These are phyloP conservation scores for Thumatha senex DNA, from an alignment of 2,888 invertebrate species.

Conservation along the genomic window DNA sequence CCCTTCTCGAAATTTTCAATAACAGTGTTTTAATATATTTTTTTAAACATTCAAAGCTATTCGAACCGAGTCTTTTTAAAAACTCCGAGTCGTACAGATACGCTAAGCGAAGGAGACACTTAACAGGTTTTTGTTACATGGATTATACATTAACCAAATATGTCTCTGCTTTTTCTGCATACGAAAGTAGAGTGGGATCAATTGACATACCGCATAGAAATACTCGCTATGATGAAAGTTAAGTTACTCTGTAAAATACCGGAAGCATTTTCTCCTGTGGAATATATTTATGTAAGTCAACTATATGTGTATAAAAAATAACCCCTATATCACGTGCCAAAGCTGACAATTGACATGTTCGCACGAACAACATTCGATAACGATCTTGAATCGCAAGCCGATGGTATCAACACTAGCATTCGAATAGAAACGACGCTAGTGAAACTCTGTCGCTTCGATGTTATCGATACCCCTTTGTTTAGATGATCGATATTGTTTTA, in stretches of 20 bases:
- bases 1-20: no score
- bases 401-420: slow-evolving; percentile 42
- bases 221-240: no score
- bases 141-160: no score
- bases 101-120: no score
- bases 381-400: slow-evolving; percentile 49
- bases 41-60: no score
- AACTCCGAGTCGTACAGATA: no score
- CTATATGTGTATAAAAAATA: slow-evolving; percentile 6
- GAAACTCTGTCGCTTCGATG: slow-evolving; percentile 38
- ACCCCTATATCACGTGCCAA: slow-evolving; percentile 24
- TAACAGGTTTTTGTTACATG: no score
- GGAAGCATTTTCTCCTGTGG: background rate
- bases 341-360: slow-evolving; percentile 43
- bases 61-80: no score
- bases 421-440: slow-evolving; percentile 40
- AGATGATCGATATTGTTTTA: slow-evolving; percentile 36
- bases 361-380: slow-evolving; percentile 49
- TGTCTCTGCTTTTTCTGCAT: no score
- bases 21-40: no score
- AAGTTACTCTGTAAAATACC: background rate
- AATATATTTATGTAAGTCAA: background rate
- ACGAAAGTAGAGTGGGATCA: no score
- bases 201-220: no score
- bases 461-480: slow-evolving; percentile 34